Base-by-base conservation (phyloP, 2,888 invertebrate genomes). In the Rotaria socialis region DNA sequence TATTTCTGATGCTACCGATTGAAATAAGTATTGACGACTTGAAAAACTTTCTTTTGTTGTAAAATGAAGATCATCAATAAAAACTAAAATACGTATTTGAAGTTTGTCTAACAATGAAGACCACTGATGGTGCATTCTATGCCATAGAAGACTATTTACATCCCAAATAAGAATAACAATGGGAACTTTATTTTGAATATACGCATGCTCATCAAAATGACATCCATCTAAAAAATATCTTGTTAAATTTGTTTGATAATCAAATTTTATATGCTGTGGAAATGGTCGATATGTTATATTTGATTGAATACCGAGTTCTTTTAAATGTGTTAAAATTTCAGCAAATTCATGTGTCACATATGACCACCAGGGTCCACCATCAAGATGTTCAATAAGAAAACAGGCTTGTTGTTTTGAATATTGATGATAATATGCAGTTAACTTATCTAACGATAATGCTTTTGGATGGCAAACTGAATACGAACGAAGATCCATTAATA, bases 41-140 rank as follows among this genome's bases (percentile, higher is more conserved):
- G 4, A n/a, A 75, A n/a, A 75, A 41, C 6, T 10, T 3, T 43
- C 8, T 43, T 75, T 47, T 24, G 41, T 10, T 47, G 24, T 75
- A 75, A 43, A 75, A 75, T 75, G 75, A 24, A 75, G 43, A 75
- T 75, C 75, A 75, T 75, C 75, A 47, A 75, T 75, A 75, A 75
- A 75, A 8, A 43, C 22, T 24, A 43, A 0, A 2, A 75, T 43
- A 47, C 43, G 47, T 22, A 75, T 43, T 43, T 43, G 24, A 11
- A 41, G 22, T 10, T 16, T 75, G 35, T 27, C 16, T 16, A 67
- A 67, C 2, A 75, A 22, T 10, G 19, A 16, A 22, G 22, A 22
- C 75, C 75, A 75, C 22, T 75, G 43, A 10, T 47, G 0, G 8
- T 41, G 11, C 24, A 75, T 43, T 24, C 22, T 2, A 43, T 43